These are phyloP conservation scores for Pentamera pediparva DNA, from an alignment of 53 echinoderm and acorn worm genomes.

Conservation along the genomic window DNA sequence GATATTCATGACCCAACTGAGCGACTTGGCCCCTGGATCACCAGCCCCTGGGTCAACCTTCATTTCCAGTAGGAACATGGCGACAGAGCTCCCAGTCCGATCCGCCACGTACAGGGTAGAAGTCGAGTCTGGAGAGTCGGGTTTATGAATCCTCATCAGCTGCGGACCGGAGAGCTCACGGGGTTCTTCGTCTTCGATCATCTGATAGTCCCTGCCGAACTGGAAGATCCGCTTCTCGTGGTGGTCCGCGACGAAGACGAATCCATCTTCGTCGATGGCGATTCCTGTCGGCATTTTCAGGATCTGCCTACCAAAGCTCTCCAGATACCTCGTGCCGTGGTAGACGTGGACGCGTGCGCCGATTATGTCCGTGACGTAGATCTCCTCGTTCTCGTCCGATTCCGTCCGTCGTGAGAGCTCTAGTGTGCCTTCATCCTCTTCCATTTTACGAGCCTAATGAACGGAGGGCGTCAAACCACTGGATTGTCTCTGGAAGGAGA, in stretches of 20 bases:
- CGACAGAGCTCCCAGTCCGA: background rate
- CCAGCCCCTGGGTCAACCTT: too few relatives aligned
- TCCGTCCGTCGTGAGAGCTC: too few relatives aligned
- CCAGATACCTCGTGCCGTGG: background rate
- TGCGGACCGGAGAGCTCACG: background rate
- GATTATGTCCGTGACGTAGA: conserved; percentile 24
- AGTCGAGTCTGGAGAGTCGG: background rate
- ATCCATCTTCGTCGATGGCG: conserved; percentile 22
- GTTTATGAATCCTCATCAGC: conserved; percentile 7
- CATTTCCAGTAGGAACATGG: background rate
- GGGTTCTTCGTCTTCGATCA: background rate
- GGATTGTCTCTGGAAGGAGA: too few relatives aligned
- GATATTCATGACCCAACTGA: background rate
- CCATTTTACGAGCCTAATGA: too few relatives aligned
- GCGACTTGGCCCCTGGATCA: background rate
- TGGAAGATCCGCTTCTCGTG: conserved; percentile 17
- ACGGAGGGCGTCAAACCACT: too few relatives aligned
- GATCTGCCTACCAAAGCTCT: background rate
- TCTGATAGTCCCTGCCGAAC: background rate
- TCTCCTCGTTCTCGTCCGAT: conserved; percentile 12
- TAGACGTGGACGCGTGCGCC: conserved; percentile 20
- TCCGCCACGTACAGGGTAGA: background rate
- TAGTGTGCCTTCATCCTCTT: too few relatives aligned
- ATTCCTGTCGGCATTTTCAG: conserved; percentile 11
- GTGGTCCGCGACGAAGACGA: conserved; percentile 4